These are phyloP conservation scores for Lissocephala sabroskyi DNA, from an alignment of 2,888 invertebrate species.

Conservation along the genomic window DNA sequence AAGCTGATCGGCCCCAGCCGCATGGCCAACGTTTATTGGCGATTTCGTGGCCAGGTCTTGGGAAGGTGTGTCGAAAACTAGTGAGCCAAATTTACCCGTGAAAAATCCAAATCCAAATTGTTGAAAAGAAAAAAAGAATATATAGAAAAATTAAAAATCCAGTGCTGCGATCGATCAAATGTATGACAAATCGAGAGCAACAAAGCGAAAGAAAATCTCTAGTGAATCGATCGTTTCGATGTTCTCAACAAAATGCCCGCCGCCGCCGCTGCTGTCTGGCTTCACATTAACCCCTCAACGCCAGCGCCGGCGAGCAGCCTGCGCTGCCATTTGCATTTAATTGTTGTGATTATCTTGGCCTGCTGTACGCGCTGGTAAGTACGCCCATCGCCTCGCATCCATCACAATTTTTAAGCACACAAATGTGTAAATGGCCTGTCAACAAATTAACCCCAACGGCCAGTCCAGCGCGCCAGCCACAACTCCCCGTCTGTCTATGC, in stretches of 20 bases:
- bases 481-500: constrained; percentile 8
- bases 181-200: not conserved
- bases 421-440: constrained; percentile 53
- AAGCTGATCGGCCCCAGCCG: constrained; percentile 1
- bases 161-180: not conserved
- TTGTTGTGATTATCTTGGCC: constrained; percentile 70
- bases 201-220: not conserved
- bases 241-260: constrained; percentile 52
- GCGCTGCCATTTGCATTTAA: constrained; percentile 68
- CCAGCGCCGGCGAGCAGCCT: constrained; percentile 43
- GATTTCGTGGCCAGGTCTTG: constrained; percentile 8
- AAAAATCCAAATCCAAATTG: no score
- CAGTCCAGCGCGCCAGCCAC: constrained; percentile 4
- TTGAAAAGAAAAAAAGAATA: no score
- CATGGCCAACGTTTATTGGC: constrained; percentile 30
- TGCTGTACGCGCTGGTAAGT: constrained; percentile 68
- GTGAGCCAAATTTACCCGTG: no score
- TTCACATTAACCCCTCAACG: constrained; percentile 29
- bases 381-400: constrained; percentile 23
- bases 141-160: not conserved
- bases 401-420: constrained; percentile 29
- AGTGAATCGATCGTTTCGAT: constrained; percentile 16
- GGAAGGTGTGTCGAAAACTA: no score
- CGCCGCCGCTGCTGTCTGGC: constrained; percentile 44
- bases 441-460: constrained; percentile 44